Evolutionary conservation across 2,113 vertebrate genomes (phyloP).

Genomic region (Sorex fumeus): DNA sequence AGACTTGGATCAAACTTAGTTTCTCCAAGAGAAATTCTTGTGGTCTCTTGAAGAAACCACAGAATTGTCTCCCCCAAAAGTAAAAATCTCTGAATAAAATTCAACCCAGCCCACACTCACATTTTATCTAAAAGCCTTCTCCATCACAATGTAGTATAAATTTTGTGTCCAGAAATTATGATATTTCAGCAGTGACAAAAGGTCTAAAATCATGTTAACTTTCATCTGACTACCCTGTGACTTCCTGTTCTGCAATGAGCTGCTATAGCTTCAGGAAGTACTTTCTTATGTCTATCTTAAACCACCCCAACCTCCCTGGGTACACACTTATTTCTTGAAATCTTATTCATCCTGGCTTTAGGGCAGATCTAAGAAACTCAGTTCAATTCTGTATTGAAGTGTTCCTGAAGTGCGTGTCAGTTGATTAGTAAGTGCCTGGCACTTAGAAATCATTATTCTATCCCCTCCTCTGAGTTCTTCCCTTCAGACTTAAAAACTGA

Average conservation of each 20-base stretch:
- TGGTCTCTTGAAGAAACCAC: not conserved
- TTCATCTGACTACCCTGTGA: constrained; percentile 35
- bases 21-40: not conserved
- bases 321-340: not conserved
- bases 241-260: not conserved
- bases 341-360: constrained; percentile 14
- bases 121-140: not conserved
- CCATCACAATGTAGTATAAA: not conserved
- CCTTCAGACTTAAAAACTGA: constrained; percentile 61
- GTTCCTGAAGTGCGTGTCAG: not conserved
- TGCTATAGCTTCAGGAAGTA: constrained; percentile 41
- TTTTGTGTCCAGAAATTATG: not conserved
- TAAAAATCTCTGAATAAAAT: not conserved
- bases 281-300: constrained; percentile 61
- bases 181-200: not conserved
- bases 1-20: not conserved
- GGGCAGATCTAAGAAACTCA: not conserved
- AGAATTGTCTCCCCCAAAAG: not conserved
- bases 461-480: constrained; percentile 39
- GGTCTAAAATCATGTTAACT: not conserved
- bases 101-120: no score
- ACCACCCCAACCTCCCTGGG: not conserved
- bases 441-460: constrained; percentile 58
- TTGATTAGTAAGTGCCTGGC: constrained; percentile 60
- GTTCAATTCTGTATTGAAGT: not conserved